These are phyloP conservation scores for Microctonus aethiopoides DNA, from an alignment of 2,888 invertebrate genomes.

Conservation along the genomic window DNA sequence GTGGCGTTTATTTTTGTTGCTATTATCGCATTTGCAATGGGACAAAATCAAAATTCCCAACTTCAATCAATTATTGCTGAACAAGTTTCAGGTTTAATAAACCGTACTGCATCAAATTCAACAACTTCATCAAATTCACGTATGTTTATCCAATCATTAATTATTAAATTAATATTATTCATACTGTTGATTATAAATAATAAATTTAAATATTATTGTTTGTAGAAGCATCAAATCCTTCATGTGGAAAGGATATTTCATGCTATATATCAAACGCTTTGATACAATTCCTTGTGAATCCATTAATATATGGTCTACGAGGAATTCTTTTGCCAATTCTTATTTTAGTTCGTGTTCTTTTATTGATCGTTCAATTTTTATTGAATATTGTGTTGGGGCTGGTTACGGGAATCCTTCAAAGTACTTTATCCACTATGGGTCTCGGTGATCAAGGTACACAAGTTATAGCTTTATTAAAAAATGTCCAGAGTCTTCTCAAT, in stretches of 20 bases:
- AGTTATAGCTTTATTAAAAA: not conserved
- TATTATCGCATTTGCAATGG: not conserved
- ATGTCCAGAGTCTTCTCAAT: not conserved
- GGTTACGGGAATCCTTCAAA: not conserved
- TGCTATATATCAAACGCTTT: not conserved
- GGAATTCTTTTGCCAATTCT: conserved; percentile 4
- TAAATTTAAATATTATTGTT: not conserved
- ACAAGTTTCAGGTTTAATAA: not conserved
- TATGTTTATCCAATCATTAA: too few species aligned
- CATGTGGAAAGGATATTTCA: not conserved
- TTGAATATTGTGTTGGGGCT: conserved; percentile 1
- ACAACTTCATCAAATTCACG: not conserved
- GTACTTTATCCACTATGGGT: not conserved
- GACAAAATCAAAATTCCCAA: not conserved
- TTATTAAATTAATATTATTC: too few species aligned
- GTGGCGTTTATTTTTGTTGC: not conserved
- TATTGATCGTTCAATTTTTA: not conserved
- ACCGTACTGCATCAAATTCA: not conserved
- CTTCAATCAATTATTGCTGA: not conserved
- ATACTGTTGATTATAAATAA: too few species aligned
- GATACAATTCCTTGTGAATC: not conserved
- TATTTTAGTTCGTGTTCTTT: not conserved
- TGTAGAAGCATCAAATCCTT: not conserved
- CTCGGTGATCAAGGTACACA: not conserved
- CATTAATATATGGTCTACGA: not conserved